These are phyloP conservation scores for Aspiorhynchus laticeps DNA, from an alignment of 2,113 vertebrate genomes.

Conservation along the genomic window DNA sequence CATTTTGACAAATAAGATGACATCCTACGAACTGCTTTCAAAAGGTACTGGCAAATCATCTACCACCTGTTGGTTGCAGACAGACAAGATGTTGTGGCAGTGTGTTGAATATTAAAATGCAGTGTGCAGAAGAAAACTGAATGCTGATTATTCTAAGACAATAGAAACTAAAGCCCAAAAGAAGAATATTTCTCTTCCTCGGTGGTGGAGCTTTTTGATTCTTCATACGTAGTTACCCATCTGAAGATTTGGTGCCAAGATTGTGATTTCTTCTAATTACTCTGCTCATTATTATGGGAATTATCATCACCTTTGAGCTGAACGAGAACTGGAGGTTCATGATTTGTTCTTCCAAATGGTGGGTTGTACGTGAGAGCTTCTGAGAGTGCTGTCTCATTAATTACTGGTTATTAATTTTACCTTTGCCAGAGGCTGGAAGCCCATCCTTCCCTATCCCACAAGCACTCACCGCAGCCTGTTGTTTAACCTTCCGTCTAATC, in stretches of 20 bases:
- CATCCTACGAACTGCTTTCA: background rate
- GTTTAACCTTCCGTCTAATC: slow-evolving; percentile 86
- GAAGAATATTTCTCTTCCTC: slow-evolving; percentile 3
- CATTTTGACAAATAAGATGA: background rate
- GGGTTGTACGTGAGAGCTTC: slow-evolving; percentile 65
- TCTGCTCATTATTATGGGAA: slow-evolving; percentile 38
- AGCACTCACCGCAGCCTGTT: slow-evolving; percentile 77
- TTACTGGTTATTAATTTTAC: slow-evolving; percentile 83
- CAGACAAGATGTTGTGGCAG: background rate
- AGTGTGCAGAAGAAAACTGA: slow-evolving; percentile 8
- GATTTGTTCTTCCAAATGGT: slow-evolving; percentile 44
- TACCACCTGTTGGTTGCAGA: slow-evolving; percentile 40
- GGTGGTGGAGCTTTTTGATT: slow-evolving; percentile 1
- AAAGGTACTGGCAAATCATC: background rate
- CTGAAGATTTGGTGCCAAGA: slow-evolving; percentile 14
- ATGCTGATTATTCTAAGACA: slow-evolving; percentile 19
- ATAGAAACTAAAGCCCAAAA: slow-evolving; percentile 27
- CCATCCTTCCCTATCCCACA: slow-evolving; percentile 17
- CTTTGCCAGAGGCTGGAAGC: slow-evolving; percentile 75
- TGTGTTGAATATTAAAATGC: slow-evolving; percentile 3
- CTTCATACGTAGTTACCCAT: background rate
- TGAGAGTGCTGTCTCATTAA: slow-evolving; percentile 75
- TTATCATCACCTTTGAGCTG: slow-evolving; percentile 48
- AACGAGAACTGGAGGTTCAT: slow-evolving; percentile 37
- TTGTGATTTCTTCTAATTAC: slow-evolving; percentile 47